These are phyloP conservation scores for Nasonia oneida DNA, from an alignment of 2,888 invertebrate species.

Conservation along the genomic window DNA sequence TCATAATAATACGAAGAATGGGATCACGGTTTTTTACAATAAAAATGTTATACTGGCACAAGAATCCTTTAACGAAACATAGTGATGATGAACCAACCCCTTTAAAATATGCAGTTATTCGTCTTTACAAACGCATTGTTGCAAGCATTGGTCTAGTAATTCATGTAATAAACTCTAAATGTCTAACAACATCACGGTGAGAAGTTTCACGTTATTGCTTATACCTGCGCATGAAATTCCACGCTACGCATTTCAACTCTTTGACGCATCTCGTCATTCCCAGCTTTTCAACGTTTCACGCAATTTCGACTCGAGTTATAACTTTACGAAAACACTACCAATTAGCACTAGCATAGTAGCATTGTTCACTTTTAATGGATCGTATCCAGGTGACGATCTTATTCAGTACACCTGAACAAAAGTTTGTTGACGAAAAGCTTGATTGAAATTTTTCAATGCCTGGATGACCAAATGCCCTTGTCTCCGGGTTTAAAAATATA, in stretches of 20 bases:
- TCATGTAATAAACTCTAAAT: constrained; percentile 3
- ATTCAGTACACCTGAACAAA: too few species aligned
- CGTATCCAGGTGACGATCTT: background rate
- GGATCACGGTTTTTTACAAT: background rate
- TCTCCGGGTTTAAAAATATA: too few species aligned
- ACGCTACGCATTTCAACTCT: background rate
- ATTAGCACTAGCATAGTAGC: background rate
- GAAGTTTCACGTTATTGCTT: background rate
- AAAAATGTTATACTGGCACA: background rate
- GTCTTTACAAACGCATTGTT: background rate
- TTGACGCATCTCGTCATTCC: background rate
- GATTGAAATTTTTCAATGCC: too few species aligned
- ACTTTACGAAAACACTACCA: background rate
- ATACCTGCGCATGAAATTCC: background rate
- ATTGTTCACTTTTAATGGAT: background rate
- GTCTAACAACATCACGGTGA: too few species aligned
- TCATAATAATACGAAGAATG: background rate
- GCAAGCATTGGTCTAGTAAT: background rate
- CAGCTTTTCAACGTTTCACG: background rate
- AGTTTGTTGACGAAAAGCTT: too few species aligned
- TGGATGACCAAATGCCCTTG: too few species aligned
- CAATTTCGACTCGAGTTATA: background rate
- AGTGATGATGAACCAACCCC: background rate
- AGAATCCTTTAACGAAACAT: background rate
- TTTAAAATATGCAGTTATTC: background rate